A percentile compares a stretch with the other conserved stretches of the same genome.
These are phyloP conservation scores for Lutraria rhynchaena DNA, from an alignment of 1,140 invertebrate genomes.

Conservation along the genomic window DNA sequence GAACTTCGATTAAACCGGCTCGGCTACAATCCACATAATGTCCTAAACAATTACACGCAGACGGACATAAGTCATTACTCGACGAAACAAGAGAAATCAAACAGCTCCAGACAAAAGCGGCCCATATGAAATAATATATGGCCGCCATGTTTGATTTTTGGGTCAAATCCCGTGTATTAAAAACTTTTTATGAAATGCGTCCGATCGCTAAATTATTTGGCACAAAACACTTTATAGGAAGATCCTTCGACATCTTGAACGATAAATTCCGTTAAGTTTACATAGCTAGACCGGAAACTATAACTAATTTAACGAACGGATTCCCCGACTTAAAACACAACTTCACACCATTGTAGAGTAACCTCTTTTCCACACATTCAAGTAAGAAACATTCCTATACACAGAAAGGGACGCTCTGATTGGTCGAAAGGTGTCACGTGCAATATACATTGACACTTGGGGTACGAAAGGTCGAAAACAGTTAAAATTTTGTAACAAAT, in stretches of 20 bases:
- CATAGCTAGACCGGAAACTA: slow-evolving; percentile 19
- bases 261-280: slow-evolving; percentile 27
- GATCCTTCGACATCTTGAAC: slow-evolving; percentile 43
- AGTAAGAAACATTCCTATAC: slow-evolving; percentile 63
- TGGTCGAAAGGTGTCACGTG: slow-evolving; percentile 57
- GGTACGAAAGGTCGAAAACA: slow-evolving; percentile 52
- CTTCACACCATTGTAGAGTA: slow-evolving; percentile 54
- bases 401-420: slow-evolving; percentile 39
- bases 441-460: slow-evolving; percentile 60
- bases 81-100: neutral
- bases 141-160: slow-evolving; percentile 62
- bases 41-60: slow-evolving; percentile 56
- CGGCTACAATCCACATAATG: slow-evolving; percentile 55
- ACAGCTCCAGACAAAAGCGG: slow-evolving; percentile 60
- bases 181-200: slow-evolving; percentile 37
- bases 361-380: slow-evolving; percentile 58
- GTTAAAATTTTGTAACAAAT: slow-evolving; percentile 25
- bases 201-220: slow-evolving; percentile 4
- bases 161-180: slow-evolving; percentile 38
- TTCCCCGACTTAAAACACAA: slow-evolving; percentile 31
- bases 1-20: slow-evolving; percentile 52
- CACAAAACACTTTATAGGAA: slow-evolving; percentile 25
- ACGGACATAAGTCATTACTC: slow-evolving; percentile 49
- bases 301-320: slow-evolving; percentile 20
- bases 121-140: slow-evolving; percentile 57